Base-by-base conservation (phyloP, 64 coral and sea anemone species). In the Montipora capricornis region DNA sequence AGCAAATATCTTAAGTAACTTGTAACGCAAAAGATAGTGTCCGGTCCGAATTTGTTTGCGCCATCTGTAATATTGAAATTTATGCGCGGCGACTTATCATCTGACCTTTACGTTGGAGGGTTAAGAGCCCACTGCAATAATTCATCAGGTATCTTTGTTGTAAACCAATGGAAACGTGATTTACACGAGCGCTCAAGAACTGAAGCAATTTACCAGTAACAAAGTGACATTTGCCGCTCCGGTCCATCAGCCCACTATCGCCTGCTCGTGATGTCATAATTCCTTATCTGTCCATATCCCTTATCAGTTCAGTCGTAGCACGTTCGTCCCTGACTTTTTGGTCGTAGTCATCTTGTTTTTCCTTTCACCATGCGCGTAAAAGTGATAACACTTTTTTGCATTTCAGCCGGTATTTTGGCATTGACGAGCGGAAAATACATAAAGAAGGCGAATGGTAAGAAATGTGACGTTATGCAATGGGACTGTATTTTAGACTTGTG, bases 221-320 rank as follows among this genome's bases (percentile, higher is more conserved):
- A 48, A 68, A 20, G 7, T 85, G 82, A 85, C 82, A 84, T 84
- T 70, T 82, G 1, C 80, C 49, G 44, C 45, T 22, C 11, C 47
- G 62, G 66, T 17, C 62, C 16, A 85, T 24, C 8, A 70, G 17
- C 19, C 64, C 62, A 71, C 3, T 68, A 64, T 46, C 82, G 44
- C 66, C 82, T 49, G 47, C 7, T 17, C 46, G 82, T 85, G 82
- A 85, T 85, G 82, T 85, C 66, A 85, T 48, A 85, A 60, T 70
- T 85, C 19, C 66, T 85, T 29, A 85, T 85, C 2, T 82, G 14
- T 66, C 46, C 66, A 37, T 37, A 37, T 37, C 37, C 37, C 37
- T 37, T 37, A 37, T 37, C 37, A 37, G 37, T 37, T 49, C 2
- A 44, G 8, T 50, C 68, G 67, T 16, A 85, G 3, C n/a, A 85